Percentiles rank a stretch among this genome's conserved stretches.
Conservation (phyloP, 2,113 vertebrate species). For the Corynorhinus townsendii region DNA sequence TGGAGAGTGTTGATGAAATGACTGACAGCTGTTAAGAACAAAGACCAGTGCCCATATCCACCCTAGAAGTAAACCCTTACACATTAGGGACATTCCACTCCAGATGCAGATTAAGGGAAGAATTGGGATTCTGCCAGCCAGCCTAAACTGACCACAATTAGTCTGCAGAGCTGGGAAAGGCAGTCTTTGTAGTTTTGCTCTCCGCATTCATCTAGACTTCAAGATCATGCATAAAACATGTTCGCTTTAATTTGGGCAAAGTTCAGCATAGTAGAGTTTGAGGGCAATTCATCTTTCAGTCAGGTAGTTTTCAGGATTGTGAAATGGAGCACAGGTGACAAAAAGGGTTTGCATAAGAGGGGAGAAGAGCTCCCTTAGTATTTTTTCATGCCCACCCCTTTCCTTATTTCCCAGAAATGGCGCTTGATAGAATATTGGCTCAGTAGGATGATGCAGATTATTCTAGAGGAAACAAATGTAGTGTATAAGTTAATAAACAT, state of each 20-base stretch:
- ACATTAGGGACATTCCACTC: neutral
- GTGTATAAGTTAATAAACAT: constrained; percentile 45
- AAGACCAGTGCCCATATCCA: neutral
- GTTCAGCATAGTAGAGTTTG: neutral
- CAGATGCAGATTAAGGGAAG: constrained; percentile 9
- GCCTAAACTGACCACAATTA: constrained; percentile 14
- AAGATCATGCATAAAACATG: constrained; percentile 41
- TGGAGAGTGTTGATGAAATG: neutral
- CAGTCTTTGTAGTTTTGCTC: neutral
- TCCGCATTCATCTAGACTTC: neutral
- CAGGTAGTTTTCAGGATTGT: neutral
- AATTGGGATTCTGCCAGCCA: neutral
- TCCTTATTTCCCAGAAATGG: neutral
- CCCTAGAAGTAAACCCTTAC: neutral
- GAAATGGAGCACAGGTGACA: neutral
- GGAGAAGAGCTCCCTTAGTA: neutral
- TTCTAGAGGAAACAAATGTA: constrained; percentile 41
- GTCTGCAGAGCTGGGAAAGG: neutral
- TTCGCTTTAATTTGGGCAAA: constrained; percentile 39
- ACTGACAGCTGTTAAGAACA: neutral
- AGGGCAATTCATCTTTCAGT: constrained; percentile 32
- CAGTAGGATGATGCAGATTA: neutral
- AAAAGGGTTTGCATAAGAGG: neutral
- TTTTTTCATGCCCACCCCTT: neutral
- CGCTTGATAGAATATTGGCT: neutral